Conservation (phyloP, 2,797 vertebrate genomes). For the Mionectes olivaceus region DNA sequence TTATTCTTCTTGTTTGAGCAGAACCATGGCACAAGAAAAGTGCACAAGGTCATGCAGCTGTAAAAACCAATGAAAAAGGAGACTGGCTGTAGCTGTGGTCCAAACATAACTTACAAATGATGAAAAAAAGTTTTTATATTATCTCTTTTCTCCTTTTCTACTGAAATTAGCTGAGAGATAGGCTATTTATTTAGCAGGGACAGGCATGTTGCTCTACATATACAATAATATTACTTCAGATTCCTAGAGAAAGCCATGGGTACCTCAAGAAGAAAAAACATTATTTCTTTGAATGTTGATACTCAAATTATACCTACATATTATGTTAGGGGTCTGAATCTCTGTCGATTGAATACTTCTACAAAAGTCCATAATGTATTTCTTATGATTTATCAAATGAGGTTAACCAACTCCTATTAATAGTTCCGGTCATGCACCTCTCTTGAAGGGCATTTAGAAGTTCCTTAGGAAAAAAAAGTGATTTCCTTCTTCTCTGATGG, state of each 20-base stretch:
- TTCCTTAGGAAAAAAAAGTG: not conserved
- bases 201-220: not conserved
- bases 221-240: not conserved
- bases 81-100: not conserved
- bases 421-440: rapidly evolving
- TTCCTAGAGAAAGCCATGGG: not conserved
- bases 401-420: not conserved
- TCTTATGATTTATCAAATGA: not conserved
- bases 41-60: not conserved
- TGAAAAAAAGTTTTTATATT: not conserved
- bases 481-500: not conserved
- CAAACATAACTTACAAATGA: not conserved
- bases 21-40: not conserved
- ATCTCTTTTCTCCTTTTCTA: not conserved
- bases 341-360: rapidly evolving
- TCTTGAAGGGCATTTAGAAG: not conserved
- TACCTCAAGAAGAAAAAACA: not conserved
- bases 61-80: not conserved
- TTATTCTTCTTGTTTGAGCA: not conserved
- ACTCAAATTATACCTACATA: not conserved
- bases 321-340: not conserved
- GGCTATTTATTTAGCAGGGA: not conserved
- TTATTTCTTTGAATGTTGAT: not conserved
- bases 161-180: not conserved
- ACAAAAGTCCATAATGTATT: not conserved